A percentile compares a stretch with the other conserved stretches of the same genome.
Evolutionary conservation across 2,113 vertebrate species (phyloP).

Genomic region (Sander vitreus): DNA sequence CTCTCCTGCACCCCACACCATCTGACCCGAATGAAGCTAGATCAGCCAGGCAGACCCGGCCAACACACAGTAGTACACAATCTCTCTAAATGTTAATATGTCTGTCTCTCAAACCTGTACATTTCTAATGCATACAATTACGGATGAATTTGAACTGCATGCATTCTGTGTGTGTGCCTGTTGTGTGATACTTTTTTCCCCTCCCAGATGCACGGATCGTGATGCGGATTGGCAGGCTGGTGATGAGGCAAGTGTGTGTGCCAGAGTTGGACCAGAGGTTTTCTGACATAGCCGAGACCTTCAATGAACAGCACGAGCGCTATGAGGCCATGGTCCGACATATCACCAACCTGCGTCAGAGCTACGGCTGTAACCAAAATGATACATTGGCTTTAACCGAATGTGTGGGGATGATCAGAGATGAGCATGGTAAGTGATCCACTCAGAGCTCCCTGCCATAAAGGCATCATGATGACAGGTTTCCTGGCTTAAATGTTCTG

Average conservation of each 20-base stretch:
- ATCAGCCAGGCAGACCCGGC: conserved; percentile 69
- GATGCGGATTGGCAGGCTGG: conserved; percentile 57
- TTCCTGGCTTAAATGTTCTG: neutral
- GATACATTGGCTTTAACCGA: conserved; percentile 63
- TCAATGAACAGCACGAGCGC: conserved; percentile 79
- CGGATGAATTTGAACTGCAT: neutral
- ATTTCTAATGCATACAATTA: neutral
- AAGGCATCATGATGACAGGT: neutral
- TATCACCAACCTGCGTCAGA: conserved; percentile 58
- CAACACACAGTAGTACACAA: conserved; percentile 46
- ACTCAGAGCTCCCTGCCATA: neutral
- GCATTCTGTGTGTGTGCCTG: neutral
- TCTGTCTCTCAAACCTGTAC: neutral
- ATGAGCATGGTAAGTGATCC: conserved; percentile 70
- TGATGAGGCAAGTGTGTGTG: conserved; percentile 71
- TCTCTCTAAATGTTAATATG: neutral
- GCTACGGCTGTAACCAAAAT: conserved; percentile 47
- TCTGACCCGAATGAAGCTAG: conserved; percentile 35
- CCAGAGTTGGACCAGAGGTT: conserved; percentile 74
- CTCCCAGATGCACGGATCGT: conserved; percentile 24
- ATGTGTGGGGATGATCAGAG: conserved; percentile 68
- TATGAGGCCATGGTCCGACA: conserved; percentile 73
- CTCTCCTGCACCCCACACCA: conserved; percentile 65
- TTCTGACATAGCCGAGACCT: conserved; percentile 67
- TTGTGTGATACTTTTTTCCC: neutral